A percentile compares a stretch with the other conserved stretches of the same genome.
These are phyloP conservation scores for Euproctis similis DNA, from an alignment of 2,888 invertebrate genomes.

Conservation along the genomic window DNA sequence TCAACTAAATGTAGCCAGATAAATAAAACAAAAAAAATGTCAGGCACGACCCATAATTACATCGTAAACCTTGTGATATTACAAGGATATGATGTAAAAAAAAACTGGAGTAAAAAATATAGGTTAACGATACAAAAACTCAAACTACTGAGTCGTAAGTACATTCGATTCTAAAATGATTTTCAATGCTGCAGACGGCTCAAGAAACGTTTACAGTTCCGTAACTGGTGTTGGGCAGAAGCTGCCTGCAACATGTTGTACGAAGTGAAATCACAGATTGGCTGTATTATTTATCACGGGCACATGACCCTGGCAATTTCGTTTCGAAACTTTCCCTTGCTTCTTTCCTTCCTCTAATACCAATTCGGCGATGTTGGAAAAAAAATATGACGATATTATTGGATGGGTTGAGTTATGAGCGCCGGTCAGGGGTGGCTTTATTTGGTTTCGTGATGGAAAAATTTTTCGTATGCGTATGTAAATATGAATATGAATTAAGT, in stretches of 20 bases:
- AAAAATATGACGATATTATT: conserved; percentile 75
- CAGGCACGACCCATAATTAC: too few species aligned
- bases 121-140: too few species aligned
- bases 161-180: too few species aligned
- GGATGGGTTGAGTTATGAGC: conserved; percentile 55
- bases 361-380: conserved; percentile 66
- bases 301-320: conserved; percentile 63
- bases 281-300: conserved; percentile 67
- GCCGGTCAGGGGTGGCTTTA: conserved; percentile 57
- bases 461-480: conserved; percentile 19
- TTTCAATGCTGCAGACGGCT: too few species aligned
- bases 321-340: conserved; percentile 61
- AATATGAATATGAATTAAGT: conserved; percentile 20
- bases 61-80: too few species aligned
- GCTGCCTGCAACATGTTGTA: conserved; percentile 26
- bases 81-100: too few species aligned
- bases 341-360: conserved; percentile 65
- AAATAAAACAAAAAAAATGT: too few species aligned
- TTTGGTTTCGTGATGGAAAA: conserved; percentile 28
- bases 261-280: conserved; percentile 53
- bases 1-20: too few species aligned
- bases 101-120: too few species aligned
- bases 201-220: conserved; percentile 11
- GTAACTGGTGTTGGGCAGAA: conserved; percentile 7
- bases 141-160: too few species aligned